These are phyloP conservation scores for Thalassaphorura encarpata DNA, from an alignment of 1,140 invertebrate genomes.

Conservation along the genomic window DNA sequence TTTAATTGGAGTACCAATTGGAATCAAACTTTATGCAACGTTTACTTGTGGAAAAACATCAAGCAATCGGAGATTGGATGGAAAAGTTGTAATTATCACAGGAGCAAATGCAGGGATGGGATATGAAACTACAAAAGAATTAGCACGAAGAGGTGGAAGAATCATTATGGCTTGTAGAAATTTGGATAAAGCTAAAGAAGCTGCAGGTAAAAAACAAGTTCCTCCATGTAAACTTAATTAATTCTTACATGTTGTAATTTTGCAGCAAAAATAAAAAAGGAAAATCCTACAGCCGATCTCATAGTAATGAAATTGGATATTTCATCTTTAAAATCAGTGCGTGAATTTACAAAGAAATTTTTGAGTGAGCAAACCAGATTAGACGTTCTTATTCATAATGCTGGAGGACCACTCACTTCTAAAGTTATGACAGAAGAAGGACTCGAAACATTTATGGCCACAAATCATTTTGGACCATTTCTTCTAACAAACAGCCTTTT, in stretches of 20 bases:
- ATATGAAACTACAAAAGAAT: neutral
- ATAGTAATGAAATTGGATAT: conserved; percentile 29
- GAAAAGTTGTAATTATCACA: no score
- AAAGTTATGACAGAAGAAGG: conserved; percentile 40
- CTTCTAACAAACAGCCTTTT: conserved; percentile 41
- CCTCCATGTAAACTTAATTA: no score
- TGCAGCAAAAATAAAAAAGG: conserved; percentile 17
- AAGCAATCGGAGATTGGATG: no score
- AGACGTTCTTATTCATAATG: conserved; percentile 45
- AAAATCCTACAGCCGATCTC: conserved; percentile 22
- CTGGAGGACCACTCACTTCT: conserved; percentile 34
- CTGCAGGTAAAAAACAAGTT: no score
- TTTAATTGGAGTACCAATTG: no score
- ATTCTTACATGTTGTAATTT: no score
- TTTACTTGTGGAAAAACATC: no score
- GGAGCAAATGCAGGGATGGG: neutral
- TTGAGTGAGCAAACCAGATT: conserved; percentile 34
- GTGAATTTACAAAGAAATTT: conserved; percentile 27
- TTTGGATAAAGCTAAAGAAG: neutral
- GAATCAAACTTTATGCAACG: no score
- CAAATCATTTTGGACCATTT: conserved; percentile 44
- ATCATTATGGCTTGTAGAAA: conserved; percentile 1
- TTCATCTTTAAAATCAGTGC: conserved; percentile 20
- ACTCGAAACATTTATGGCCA: conserved; percentile 38
- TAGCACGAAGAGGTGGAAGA: neutral